Base-by-base conservation (phyloP, 2,797 vertebrate genomes). In the Smutsia temminckii region DNA sequence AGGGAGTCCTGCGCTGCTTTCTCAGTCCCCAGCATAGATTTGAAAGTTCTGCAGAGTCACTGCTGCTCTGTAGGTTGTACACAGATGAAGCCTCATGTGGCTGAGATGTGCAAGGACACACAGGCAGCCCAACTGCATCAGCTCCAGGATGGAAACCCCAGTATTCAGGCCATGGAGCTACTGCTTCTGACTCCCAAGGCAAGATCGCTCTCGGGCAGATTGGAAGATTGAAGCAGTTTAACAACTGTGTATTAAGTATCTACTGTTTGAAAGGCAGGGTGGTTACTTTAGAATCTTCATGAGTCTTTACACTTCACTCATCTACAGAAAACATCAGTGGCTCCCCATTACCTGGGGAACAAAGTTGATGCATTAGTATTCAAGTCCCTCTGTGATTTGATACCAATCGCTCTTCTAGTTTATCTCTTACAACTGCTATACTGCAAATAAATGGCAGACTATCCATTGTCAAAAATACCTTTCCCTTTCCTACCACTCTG, bases 161-260 rank as follows among this genome's bases (percentile, higher is more conserved):
- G 13, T 21, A 8, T 29, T 66, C 57, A 59, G 20, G 14, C 18
- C 25, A 21, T 59, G 6, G n/a, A 51, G 18, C 23, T 32, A n/a
- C 53, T 46, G 3, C 16, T 10, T 11, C 3, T 0, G 1, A 9
- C 18, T 29, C 42, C 17, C 16, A 55, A 25, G 46, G 8, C 14
- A 61, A 6, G 17, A 40, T 17, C 64, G 29, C 6, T 34, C 40
- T 18, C 51, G 12, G n/a, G 27, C 23, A 74, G 27, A 57, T 42
- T 6, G 18, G 27, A 74, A 42, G 6, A 46, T 12, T 46, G 85
- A 72, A 78, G 8, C 51, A 37, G 40, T 55, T 81, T 46, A 51
- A 25, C 27, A 88, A 51, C 2, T 49, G 8, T 86, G 32, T 53
- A 40, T 37, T 40, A 90, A 72, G 6, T 53, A 40, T 40, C 18